Evolutionary conservation across 2,888 invertebrate species (phyloP), one percentile per base, ranked within the genome.

Genomic region (Drosophila kambysellisi): DNA sequence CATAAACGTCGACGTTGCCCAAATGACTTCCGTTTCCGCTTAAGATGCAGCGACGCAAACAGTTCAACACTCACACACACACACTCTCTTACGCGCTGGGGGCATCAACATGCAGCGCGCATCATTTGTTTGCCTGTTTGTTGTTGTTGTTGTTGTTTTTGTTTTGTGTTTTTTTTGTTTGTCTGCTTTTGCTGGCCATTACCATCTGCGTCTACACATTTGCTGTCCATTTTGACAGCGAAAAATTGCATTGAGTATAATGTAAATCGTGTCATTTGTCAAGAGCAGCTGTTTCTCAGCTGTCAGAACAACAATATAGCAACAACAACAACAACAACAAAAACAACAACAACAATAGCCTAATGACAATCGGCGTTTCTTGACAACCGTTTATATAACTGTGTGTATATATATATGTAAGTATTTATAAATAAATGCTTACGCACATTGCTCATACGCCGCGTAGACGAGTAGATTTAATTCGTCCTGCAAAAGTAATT

Each of bases 181-280:
- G n/a, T 29, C n/a, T 46, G 25, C 48, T 50, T 56, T 56, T 81
- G 74, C 58, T 72, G 81, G 53, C 79, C 79, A 80, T 80, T 76
- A 80, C 84, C 84, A 87, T 79, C 87, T 89, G 87, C 79, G 89
- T 84, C 88, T 84, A 87, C 89, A 79, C 81, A 81, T 77, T 81
- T 59, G 77, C 81, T 79, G 81, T 74, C 84, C 79, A 70, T 81
- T 84, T 81, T 83, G 87, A 82, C 89, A 82, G 74, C 69, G 83
- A 90, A 85, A 91, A 90, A 89, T 89, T 88, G 90, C 89, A 91
- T 79, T 72, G 78, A 87, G 81, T 81, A 76, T 89, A 83, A 87
- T 90, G 91, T 91, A 89, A 91, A 89, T 91, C 81, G 91, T 79
- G 82, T 89, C 91, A 90, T 90, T 90, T 90, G 91, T 90, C 91